Evolutionary conservation across 1,140 invertebrate species (phyloP).

Genomic region (Aphelenchoides avenae): DNA sequence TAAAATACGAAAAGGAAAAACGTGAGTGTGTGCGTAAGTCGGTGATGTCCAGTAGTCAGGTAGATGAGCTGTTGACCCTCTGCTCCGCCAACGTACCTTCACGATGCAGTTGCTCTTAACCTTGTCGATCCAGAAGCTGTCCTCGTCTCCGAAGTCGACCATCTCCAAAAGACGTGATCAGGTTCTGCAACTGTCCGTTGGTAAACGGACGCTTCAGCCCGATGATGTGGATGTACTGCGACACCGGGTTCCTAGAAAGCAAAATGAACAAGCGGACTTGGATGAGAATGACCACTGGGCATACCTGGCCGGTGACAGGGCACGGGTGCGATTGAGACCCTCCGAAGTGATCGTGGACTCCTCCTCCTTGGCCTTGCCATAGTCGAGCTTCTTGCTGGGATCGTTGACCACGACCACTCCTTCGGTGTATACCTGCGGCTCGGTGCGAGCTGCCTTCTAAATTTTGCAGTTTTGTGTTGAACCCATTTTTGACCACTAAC

Average conservation of each 20-base stretch:
- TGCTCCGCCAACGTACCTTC: constrained; percentile 29
- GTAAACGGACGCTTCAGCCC: constrained; percentile 47
- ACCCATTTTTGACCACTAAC: too few species aligned
- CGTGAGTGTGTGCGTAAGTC: background rate
- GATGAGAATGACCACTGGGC: background rate
- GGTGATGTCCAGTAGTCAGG: constrained; percentile 19
- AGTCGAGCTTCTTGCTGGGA: background rate
- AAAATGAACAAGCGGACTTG: background rate
- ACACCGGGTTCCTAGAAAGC: constrained; percentile 29
- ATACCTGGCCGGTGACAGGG: constrained; percentile 27
- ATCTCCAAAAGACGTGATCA: constrained; percentile 37
- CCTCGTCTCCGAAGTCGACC: constrained; percentile 22
- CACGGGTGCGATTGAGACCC: constrained; percentile 15
- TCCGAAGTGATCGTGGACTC: constrained; percentile 19
- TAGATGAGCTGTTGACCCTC: too few species aligned
- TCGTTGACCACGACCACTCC: constrained; percentile 6
- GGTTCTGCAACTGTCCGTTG: constrained; percentile 12
- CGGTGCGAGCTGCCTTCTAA: constrained; percentile 7
- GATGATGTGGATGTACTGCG: constrained; percentile 36
- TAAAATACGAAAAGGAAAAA: constrained; percentile 24
- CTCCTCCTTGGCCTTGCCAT: constrained; percentile 3
- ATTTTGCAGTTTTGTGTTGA: too few species aligned
- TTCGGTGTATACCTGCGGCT: background rate
- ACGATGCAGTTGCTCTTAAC: constrained; percentile 50
- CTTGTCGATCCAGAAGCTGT: constrained; percentile 49